Base-by-base conservation (phyloP, 2,113 vertebrate genomes). In the Serilophus lunatus region DNA sequence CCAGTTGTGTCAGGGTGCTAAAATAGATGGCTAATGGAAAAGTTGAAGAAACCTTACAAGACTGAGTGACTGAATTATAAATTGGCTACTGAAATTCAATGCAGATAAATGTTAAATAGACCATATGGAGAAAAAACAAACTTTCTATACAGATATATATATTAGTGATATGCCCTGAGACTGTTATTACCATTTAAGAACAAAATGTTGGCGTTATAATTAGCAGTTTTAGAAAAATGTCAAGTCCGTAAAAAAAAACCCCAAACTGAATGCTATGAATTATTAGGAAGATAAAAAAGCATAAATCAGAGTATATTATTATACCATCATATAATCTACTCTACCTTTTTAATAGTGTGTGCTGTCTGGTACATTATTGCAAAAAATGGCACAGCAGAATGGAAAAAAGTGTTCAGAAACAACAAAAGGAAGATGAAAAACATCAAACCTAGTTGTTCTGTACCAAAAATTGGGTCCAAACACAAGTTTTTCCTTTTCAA, bases 211-310 rank as follows among this genome's bases (percentile, higher is more conserved):
- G 23, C 29, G 13, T 65, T 90, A 14, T 38, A 94, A 87, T 36
- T 69, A 54, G 76, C 31, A 68, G 70, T 72, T 94, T 76, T 51
- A 76, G 57, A 90, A 85, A 96, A 94, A 95, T 79, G 78, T 86
- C 79, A 76, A 61, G 36, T 47, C 53, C 8, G 0, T 85, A 66
- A 59, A 81, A 60, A 63, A 96, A 83, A 13, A 3, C 5, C 14
- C 56, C 18, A 90, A 84, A 96, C 42, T 80, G 82, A 86, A 90
- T 77, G 71, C 61, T 93, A 80, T 24, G 40, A 90, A 77, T 82
- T 95, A 71, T 82, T 86, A 93, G 50, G 49, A 95, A 76, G n/a
- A 80, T 85, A 93, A 94, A 15, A 94, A 93, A 92, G 75, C 88
- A 77, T 69, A 93, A 92, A 92, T 53, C 49, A 93, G 82, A 86